phyloP scores from a whole-genome alignment of 2,113 vertebrate species.

The Nicator chloris region DNA sequence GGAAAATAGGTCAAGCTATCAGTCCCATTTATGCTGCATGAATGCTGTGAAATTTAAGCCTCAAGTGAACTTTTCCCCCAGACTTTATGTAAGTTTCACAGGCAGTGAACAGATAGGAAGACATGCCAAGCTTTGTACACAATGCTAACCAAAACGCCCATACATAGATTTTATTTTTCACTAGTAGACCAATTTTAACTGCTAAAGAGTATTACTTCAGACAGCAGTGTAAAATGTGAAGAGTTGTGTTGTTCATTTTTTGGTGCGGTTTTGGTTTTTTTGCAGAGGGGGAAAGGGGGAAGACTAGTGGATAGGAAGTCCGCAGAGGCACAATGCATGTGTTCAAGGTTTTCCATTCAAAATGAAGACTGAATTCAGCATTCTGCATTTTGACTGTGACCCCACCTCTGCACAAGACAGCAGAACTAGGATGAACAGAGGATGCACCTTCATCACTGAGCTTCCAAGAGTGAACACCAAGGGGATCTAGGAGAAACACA shows the following conservation, averaged over 20 bases:
- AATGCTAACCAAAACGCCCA: neutral
- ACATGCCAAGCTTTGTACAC: neutral
- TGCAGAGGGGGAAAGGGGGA: fast-evolving
- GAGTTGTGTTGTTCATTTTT: neutral
- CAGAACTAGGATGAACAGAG: neutral
- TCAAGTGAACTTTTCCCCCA: neutral
- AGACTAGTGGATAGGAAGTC: too few relatives aligned
- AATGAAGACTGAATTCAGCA: neutral
- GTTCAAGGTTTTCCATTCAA: neutral
- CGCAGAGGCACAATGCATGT: neutral
- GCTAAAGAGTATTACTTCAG: neutral
- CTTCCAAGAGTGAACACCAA: neutral
- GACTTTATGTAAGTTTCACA: neutral
- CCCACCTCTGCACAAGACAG: neutral
- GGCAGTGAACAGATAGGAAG: neutral
- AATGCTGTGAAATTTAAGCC: constrained; percentile 2
- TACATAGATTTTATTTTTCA: neutral
- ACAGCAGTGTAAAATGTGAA: neutral
- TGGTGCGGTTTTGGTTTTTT: too few relatives aligned
- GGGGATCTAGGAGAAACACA: too few relatives aligned
- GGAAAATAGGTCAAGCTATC: constrained; percentile 2
- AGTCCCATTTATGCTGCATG: neutral
- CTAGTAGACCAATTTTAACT: neutral
- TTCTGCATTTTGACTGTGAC: neutral
- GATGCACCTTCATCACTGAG: neutral